Evolutionary conservation across 2,113 vertebrate genomes (phyloP).

Genomic region (Isichthys henryi): DNA sequence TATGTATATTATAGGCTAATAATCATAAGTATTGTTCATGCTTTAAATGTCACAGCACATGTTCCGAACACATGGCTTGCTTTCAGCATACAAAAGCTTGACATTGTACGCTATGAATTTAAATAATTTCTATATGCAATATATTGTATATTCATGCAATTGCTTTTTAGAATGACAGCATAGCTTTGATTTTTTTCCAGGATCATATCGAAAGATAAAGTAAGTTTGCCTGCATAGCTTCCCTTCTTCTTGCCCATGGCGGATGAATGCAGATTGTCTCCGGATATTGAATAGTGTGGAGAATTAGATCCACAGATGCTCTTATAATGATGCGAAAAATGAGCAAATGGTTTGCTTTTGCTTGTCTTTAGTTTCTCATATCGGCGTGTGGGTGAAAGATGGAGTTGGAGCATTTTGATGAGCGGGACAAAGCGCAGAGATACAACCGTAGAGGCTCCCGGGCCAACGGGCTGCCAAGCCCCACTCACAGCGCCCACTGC

Average conservation of each 20-base stretch:
- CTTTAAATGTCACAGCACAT: neutral
- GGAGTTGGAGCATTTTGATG: constrained; percentile 97
- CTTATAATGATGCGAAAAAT: neutral
- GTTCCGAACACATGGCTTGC: neutral
- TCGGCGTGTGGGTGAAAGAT: constrained; percentile 64
- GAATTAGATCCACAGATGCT: neutral
- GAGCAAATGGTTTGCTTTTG: neutral
- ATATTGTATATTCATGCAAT: neutral
- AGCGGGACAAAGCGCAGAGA: constrained; percentile 87
- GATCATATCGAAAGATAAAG: neutral
- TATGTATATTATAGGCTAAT: neutral
- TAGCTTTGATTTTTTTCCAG: neutral
- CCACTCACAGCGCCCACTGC: constrained; percentile 97
- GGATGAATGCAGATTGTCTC: neutral
- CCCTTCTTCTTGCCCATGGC: neutral
- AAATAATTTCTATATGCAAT: neutral
- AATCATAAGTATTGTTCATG: neutral
- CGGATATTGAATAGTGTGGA: neutral
- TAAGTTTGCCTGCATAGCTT: neutral
- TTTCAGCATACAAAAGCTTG: neutral
- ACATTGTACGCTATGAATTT: neutral
- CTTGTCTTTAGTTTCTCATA: constrained; percentile 20
- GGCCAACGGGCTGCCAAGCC: constrained; percentile 88
- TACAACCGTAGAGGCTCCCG: constrained; percentile 76
- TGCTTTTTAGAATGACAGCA: neutral